Base-by-base conservation (phyloP, 2,113 vertebrate species). In the Ranitomeya variabilis region DNA sequence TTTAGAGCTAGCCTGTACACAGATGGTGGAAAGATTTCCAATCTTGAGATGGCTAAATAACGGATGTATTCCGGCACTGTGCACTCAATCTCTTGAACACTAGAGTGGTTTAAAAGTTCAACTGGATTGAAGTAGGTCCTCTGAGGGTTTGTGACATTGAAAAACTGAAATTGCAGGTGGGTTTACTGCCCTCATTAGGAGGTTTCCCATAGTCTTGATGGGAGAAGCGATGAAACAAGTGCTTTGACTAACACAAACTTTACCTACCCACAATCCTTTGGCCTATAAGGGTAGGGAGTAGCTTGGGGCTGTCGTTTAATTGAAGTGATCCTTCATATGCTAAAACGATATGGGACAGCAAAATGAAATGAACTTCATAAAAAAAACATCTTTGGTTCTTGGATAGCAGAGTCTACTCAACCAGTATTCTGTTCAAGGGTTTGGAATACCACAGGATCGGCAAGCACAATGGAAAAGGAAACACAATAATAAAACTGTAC, bases 401-500 rank as follows among this genome's bases (percentile, higher is more conserved):
- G 37, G 37, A 52, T 5, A 11, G 16, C 8, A 52, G 37, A 51
- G 21, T 45, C 71, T 45, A 74, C 52, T 74, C 14, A 45, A 74
- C 7, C 15, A 5, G 13, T 51, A 18, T 74, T 45, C 16, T 45
- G 73, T 76, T 76, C 73, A 52, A 76, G 73, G 45, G 52, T 76
- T 51, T 76, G 73, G 37, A 76, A 52, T 51, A 21, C 14, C 8
- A 51, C 73, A 51, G 18, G 37, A 76, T 76, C 4, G 12, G 37
- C 52, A 21, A 76, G 37, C 73, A 51, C 16, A 13, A 16, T 18
- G 71, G 31, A 74, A 74, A 74, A 18, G 18, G 73, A 16, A 51
- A 76, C 51, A 18, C 73, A 45, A 21, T 76, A 76, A 76, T 76
- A 51, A 74, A 76, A 76, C 73, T 51, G 71, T 74, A 76, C 45